These are phyloP conservation scores for Gryllus longicercus DNA, from an alignment of 2,888 invertebrate species.

Conservation along the genomic window DNA sequence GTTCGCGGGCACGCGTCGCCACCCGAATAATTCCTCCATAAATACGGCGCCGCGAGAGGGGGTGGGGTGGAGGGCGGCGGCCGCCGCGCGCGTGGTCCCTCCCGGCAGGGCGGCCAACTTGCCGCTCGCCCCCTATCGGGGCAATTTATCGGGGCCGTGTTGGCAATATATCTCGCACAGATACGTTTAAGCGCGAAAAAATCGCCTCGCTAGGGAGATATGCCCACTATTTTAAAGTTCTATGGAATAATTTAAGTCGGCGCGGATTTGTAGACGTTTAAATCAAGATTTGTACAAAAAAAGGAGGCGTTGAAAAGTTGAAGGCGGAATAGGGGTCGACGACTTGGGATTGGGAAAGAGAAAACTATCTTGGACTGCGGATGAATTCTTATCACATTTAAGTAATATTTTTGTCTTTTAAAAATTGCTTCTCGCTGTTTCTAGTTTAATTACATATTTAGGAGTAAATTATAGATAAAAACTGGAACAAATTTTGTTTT, in stretches of 20 bases:
- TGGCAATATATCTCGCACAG: conserved; percentile 17
- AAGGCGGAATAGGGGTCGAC: too few relatives aligned
- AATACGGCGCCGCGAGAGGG: background rate
- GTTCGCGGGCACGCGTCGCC: background rate
- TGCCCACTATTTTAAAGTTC: conserved; percentile 10
- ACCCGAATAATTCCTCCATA: background rate
- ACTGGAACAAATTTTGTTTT: too few relatives aligned
- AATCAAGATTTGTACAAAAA: background rate
- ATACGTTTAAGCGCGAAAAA: conserved; percentile 17
- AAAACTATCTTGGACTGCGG: too few relatives aligned
- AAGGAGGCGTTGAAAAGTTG: too few relatives aligned
- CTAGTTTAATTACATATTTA: too few relatives aligned
- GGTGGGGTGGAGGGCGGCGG: too few relatives aligned
- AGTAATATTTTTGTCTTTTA: too few relatives aligned
- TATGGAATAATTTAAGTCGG: conserved; percentile 17
- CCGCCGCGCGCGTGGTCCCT: too few relatives aligned
- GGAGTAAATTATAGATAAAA: too few relatives aligned
- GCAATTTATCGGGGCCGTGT: conserved; percentile 1
- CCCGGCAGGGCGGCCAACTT: background rate
- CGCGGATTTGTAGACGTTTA: conserved; percentile 7
- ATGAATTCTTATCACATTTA: too few relatives aligned
- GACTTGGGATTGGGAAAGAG: too few relatives aligned
- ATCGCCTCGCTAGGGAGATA: background rate
- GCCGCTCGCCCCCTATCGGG: background rate
- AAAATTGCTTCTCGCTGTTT: too few relatives aligned